Evolutionary conservation across 2,888 invertebrate genomes (phyloP), one percentile per base, ranked within the genome.

Genomic region (Ferdinandea cuprea): DNA sequence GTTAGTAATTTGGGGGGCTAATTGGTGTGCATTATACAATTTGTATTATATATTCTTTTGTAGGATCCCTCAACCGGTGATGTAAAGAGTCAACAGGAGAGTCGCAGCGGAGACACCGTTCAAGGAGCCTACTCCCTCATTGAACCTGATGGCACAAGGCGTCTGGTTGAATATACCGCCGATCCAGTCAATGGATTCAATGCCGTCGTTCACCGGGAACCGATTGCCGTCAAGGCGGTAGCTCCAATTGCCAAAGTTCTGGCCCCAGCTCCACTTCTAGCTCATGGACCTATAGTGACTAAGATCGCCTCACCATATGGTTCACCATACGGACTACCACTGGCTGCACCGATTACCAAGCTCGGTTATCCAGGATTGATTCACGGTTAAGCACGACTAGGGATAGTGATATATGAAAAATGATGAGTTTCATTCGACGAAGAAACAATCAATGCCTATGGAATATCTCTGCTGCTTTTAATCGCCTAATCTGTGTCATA

Each of bases 151-250:
- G 93, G 93, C 86, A 92, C 92, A 73, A 90, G 92, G 79, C 91
- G 93, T 79, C 90, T 92, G 86, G 93, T 93, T 11, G 92, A 93
- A 86, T 93, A 93, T 89, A 92, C 92, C 63, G 92, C 93, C 61
- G 93, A 93, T 89, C 92, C 93, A 50, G 90, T 92, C 72, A 91
- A 93, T 86, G 93, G 93, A 58, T 93, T 93, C 91, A 93, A 93
- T 87, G 93, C 93, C 73, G 92, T 93, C 46, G 93, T 93, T 15
- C 92, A 91, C 86, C 91, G 91, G 59, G 91, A 92, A 86, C 92
- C 92, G 15, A 87, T 92, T 6, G 91, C 88, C 2, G 89, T 89
- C 2, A 91, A 92, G 87, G 90, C 90, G 9, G 88, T 90, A 37
- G 89, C 90, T 32, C 89, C 89, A 83, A 76, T 86, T 52, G 87